Evolutionary conservation across 2,888 invertebrate genomes (phyloP), one percentile per base, ranked within the genome.

Genomic region (Scotopteryx bipunctaria): DNA sequence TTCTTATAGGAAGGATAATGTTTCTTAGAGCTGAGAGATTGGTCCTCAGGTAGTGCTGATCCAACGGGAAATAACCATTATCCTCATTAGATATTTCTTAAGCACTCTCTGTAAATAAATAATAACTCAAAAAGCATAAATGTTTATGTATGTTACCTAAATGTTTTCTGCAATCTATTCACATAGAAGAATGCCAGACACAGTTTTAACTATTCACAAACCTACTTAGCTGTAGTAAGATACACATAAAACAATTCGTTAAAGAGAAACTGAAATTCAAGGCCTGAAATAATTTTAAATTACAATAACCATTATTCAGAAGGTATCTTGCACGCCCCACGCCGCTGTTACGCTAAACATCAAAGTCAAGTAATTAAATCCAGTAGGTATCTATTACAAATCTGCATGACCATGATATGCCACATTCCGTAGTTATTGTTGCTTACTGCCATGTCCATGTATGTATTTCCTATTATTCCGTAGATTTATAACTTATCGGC

Each of bases 371-470:
- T 8, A n/a, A 8, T 8, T 9, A 40, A 57, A 56, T 59, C 59
- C 29, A 60, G 57, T 50, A 38, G 49, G 40, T 42, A 5, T 6
- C 40, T 38, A 2, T n/a, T 6, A 8, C 3, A 37, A 55, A 61
- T 61, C 61, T 42, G 59, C 45, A 38, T 1, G 46, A 56, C 51
- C 23, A 46, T 15, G 55, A 25, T 9, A 45, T 44, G 38, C 33
- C 27, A 29, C 37, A 15, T 47, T 41, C 14, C 13, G 19, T 4
- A 16, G 17, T 14, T n/a, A 27, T 46, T 8, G 42, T 51, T 45
- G 47, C 43, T 31, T 27, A 31, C 42, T 43, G 44, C 33, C 5
- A 62, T 74, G 75, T 74, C 73, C 43, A 58, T 74, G 75, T 74
- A 65, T 40, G 75, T 75, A 59, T 46, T 23, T 45, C 14, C 2